A percentile compares a stretch with the other conserved stretches of the same genome.
phyloP scores from a whole-genome alignment of 2,113 vertebrate genomes.

The Xiphophorus hellerii region DNA sequence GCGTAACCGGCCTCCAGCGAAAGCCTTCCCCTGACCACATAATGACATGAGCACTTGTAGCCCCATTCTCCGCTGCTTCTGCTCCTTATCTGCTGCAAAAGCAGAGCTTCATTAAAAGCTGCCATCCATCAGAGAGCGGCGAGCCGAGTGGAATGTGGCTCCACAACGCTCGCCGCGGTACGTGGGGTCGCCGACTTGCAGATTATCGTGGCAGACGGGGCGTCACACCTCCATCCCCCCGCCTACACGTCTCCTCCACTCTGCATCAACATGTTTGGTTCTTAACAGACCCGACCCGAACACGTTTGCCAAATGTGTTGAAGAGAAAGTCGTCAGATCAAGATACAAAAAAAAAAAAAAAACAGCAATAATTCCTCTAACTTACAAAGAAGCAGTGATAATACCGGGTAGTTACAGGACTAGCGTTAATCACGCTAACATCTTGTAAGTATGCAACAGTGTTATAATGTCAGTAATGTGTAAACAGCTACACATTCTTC shows the following conservation, averaged over 20 bases:
- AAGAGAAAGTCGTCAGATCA: conserved; percentile 11
- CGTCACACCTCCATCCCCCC: conserved; percentile 46
- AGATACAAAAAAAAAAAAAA: conserved; percentile 16
- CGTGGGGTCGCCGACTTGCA: conserved; percentile 53
- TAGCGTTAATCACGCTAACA: neutral
- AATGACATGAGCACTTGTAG: conserved; percentile 60
- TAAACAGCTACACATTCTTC: no score
- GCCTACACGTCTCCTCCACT: conserved; percentile 45
- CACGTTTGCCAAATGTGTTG: conserved; percentile 7
- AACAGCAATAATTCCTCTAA: neutral
- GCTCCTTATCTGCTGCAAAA: conserved; percentile 69
- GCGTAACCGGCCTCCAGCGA: conserved; percentile 32
- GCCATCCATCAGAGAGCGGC: conserved; percentile 58
- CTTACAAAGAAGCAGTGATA: neutral
- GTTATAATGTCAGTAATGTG: no score
- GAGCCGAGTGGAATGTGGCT: conserved; percentile 52
- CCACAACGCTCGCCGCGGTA: conserved; percentile 29
- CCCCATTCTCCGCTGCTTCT: conserved; percentile 39
- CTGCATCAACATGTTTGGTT: conserved; percentile 38
- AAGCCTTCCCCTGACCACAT: conserved; percentile 37
- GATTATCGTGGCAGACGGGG: conserved; percentile 63
- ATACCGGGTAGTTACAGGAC: neutral
- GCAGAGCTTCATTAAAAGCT: conserved; percentile 63
- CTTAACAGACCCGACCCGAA: conserved; percentile 13
- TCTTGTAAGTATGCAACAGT: neutral